Evolutionary conservation across 2,113 vertebrate species (phyloP).

Genomic region (Pithys albifrons): DNA sequence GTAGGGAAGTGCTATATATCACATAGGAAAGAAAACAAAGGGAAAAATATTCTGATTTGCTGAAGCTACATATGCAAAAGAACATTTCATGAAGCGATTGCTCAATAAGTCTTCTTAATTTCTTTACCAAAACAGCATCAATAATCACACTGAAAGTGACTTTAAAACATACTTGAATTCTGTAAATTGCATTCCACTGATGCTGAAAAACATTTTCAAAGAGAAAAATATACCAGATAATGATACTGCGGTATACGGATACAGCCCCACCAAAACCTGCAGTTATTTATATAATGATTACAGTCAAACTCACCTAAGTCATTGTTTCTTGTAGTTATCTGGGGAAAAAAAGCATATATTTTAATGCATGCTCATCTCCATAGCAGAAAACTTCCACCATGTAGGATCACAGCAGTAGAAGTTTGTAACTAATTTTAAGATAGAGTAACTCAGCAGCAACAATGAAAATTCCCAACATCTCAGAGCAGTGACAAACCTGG

Average conservation of each 20-base stretch:
- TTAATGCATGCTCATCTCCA: neutral
- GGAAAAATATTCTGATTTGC: neutral
- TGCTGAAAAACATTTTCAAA: neutral
- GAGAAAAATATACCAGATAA: neutral
- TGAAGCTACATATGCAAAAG: neutral
- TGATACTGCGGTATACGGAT: neutral
- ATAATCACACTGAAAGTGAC: neutral
- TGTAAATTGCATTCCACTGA: neutral
- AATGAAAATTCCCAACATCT: neutral
- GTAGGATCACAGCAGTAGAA: neutral
- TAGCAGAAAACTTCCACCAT: neutral
- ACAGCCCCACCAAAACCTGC: neutral
- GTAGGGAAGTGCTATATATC: neutral
- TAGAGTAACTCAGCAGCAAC: neutral
- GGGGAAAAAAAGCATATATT: neutral
- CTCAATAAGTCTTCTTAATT: neutral
- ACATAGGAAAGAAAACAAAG: neutral
- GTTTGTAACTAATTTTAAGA: neutral
- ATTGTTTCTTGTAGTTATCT: constrained; percentile 44
- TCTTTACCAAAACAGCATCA: neutral
- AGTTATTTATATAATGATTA: neutral
- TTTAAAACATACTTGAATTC: neutral
- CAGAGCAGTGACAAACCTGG: constrained; percentile 50
- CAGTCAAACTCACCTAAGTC: constrained; percentile 50
- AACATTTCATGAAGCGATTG: neutral